Conservation (phyloP, 1,140 invertebrate genomes). For the Drosophila baimaii region DNA sequence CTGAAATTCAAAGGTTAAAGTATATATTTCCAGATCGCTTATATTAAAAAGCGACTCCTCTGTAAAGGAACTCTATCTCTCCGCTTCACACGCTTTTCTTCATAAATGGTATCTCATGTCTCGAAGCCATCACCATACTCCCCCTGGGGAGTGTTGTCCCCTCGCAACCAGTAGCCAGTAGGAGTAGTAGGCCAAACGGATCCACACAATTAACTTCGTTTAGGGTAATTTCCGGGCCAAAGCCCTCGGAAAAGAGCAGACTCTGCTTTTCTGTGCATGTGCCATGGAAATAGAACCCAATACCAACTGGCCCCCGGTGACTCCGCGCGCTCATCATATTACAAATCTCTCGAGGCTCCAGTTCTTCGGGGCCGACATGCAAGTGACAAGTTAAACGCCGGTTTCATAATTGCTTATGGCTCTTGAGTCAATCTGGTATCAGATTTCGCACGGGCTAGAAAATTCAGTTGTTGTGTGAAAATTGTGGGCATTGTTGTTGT, state of each 20-base stretch:
- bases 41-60: neutral
- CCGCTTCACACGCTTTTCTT: slow-evolving; percentile 12
- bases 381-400: slow-evolving; percentile 73
- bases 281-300: slow-evolving; percentile 8
- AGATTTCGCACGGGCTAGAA: slow-evolving; percentile 61
- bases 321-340: slow-evolving; percentile 15
- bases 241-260: slow-evolving; percentile 10
- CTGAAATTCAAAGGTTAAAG: no score
- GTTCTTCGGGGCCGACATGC: slow-evolving; percentile 30
- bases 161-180: slow-evolving; percentile 2
- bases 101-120: slow-evolving; percentile 42
- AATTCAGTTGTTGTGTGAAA: slow-evolving; percentile 52
- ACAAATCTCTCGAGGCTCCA: slow-evolving; percentile 22
- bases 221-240: slow-evolving; percentile 45
- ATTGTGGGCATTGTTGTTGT: slow-evolving; percentile 29
- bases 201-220: slow-evolving; percentile 50
- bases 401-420: slow-evolving; percentile 73
- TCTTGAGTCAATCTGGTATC: slow-evolving; percentile 70
- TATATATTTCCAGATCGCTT: neutral
- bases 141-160: slow-evolving; percentile 30
- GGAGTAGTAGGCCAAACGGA: slow-evolving; percentile 42
- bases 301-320: neutral
- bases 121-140: slow-evolving; percentile 20
- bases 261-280: neutral
- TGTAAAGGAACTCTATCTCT: neutral